Evolutionary conservation across 2,113 vertebrate genomes (phyloP).

Genomic region (Pteronura brasiliensis): DNA sequence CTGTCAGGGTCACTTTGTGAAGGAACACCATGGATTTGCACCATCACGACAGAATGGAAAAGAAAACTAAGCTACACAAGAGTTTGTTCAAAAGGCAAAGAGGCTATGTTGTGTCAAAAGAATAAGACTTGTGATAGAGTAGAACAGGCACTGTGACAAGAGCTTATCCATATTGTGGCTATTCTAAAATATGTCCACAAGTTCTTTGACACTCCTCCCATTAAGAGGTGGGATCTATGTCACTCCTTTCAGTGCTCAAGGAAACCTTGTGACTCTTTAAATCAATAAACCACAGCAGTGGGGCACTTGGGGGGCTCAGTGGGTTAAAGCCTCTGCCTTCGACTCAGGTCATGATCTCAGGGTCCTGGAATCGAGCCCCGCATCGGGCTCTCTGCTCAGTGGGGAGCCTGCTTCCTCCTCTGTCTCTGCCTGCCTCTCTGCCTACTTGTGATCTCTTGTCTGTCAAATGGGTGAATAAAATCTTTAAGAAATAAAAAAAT

Average conservation of each 20-base stretch:
- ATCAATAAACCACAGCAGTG: neutral
- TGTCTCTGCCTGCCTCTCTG: too few species aligned
- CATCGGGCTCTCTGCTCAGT: too few species aligned
- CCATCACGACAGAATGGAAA: neutral
- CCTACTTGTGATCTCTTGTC: too few species aligned
- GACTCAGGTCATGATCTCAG: too few species aligned
- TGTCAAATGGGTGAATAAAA: too few species aligned
- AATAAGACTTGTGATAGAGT: neutral
- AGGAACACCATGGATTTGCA: neutral
- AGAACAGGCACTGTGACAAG: neutral
- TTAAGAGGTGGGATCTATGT: neutral
- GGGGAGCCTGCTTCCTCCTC: too few species aligned
- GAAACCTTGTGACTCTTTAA: neutral
- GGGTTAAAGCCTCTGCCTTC: too few species aligned
- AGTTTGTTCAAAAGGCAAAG: neutral
- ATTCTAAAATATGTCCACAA: neutral
- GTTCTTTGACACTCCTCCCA: neutral
- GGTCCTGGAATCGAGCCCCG: too few species aligned
- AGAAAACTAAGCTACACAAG: neutral
- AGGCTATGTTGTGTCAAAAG: neutral
- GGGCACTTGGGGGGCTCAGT: too few species aligned
- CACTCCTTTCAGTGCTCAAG: neutral
- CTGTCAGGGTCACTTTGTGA: neutral
- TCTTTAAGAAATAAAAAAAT: too few species aligned
- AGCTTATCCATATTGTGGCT: neutral